phyloP scores from a whole-genome alignment of 2,113 vertebrate genomes.

The Camelus bactrianus region DNA sequence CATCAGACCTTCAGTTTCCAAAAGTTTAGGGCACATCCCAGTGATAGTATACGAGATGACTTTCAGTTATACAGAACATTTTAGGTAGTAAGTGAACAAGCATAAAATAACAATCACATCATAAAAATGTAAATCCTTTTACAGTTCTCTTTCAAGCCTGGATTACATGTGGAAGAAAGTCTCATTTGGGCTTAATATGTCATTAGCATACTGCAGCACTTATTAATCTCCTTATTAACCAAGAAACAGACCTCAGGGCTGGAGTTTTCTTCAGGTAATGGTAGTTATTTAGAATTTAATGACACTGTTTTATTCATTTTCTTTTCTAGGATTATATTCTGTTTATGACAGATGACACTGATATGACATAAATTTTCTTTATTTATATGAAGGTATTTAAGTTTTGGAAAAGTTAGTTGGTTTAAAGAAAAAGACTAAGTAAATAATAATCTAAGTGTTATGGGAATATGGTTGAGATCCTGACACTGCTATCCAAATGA shows the following conservation, averaged over 20 bases:
- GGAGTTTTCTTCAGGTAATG: not conserved
- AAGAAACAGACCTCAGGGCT: not conserved
- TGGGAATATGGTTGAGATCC: not conserved
- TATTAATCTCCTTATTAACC: not conserved
- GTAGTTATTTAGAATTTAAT: slow-evolving; percentile 1
- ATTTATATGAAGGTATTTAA: not conserved
- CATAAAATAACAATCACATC: slow-evolving; percentile 14
- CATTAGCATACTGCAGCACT: not conserved
- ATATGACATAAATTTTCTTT: not conserved
- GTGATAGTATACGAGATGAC: not conserved
- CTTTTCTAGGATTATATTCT: slow-evolving; percentile 11
- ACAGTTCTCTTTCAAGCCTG: not conserved
- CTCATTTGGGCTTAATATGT: not conserved
- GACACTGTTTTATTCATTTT: not conserved
- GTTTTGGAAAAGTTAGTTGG: not conserved
- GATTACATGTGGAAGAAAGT: slow-evolving; percentile 16
- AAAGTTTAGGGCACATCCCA: not conserved
- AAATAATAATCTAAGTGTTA: not conserved
- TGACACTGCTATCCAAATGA: not conserved
- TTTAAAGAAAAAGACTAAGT: not conserved
- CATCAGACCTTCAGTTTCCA: not conserved
- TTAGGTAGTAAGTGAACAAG: not conserved
- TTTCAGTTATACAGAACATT: not conserved
- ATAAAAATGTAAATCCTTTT: not conserved
- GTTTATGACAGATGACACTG: not conserved